These are phyloP conservation scores for Lycaon pictus DNA, from an alignment of 2,113 vertebrate genomes.

Conservation along the genomic window DNA sequence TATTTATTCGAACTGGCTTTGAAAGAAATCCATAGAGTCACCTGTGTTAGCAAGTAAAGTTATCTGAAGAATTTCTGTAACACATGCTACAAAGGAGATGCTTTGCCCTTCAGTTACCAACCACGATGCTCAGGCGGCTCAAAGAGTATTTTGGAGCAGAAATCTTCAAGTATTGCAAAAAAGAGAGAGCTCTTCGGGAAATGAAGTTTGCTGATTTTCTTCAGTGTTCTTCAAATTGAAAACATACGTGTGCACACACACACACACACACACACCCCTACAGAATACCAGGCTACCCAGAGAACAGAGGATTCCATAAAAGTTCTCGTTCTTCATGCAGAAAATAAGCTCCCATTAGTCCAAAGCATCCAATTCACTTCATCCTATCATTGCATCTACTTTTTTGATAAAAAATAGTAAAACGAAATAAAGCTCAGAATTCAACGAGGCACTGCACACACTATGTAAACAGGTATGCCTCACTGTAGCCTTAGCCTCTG, in stretches of 20 bases:
- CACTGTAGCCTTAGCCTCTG: neutral
- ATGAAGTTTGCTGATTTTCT: neutral
- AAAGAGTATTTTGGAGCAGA: conserved; percentile 44
- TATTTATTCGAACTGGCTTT: conserved; percentile 47
- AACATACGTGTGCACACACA: neutral
- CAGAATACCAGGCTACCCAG: neutral
- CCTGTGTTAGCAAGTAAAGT: conserved; percentile 27
- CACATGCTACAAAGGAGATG: neutral
- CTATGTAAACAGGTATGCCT: neutral
- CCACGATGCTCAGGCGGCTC: neutral
- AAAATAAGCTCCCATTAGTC: neutral
- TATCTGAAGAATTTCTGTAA: conserved; percentile 36
- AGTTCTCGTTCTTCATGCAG: conserved; percentile 35
- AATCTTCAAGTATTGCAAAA: conserved; percentile 53
- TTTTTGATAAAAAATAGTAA: conserved; percentile 32
- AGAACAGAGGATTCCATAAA: neutral
- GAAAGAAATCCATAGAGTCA: conserved; percentile 22
- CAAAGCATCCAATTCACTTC: neutral
- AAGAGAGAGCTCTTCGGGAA: conserved; percentile 7
- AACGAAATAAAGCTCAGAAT: conserved; percentile 24
- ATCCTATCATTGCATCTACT: neutral
- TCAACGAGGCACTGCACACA: neutral
- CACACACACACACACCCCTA: neutral
- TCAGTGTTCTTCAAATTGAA: neutral
- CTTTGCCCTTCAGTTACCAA: neutral